These are phyloP conservation scores for Equus przewalskii DNA, from an alignment of 2,113 vertebrate genomes.

Conservation along the genomic window DNA sequence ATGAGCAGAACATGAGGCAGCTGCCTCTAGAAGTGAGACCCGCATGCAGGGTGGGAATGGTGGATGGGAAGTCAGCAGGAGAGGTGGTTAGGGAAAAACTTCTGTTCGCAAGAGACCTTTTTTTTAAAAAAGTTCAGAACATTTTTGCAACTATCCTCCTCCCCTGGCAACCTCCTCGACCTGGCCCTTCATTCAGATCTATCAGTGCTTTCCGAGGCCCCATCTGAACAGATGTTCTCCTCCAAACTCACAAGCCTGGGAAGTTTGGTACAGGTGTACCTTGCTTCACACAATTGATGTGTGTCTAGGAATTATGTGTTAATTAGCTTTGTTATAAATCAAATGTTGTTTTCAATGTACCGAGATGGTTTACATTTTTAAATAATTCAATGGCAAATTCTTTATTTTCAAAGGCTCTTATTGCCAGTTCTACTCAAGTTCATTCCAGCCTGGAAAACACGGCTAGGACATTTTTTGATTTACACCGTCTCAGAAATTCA, in stretches of 20 bases:
- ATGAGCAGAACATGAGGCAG: constrained; percentile 71
- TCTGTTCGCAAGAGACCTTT: neutral
- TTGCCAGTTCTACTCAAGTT: neutral
- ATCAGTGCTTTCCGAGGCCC: neutral
- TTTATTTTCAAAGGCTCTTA: neutral
- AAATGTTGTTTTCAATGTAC: neutral
- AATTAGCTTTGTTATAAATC: constrained; percentile 4
- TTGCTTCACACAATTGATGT: neutral
- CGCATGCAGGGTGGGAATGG: neutral
- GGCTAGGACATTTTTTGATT: neutral
- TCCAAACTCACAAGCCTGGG: neutral
- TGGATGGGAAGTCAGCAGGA: neutral
- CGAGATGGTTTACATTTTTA: neutral
- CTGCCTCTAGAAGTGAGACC: constrained; percentile 20
- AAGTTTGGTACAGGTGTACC: neutral
- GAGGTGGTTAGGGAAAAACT: neutral
- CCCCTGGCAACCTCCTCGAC: neutral
- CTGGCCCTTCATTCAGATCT: neutral
- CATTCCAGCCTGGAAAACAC: neutral
- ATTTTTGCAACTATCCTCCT: neutral
- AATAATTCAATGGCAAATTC: neutral
- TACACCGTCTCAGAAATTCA: neutral
- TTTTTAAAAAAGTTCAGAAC: neutral
- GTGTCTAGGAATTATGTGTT: neutral
- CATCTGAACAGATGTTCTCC: neutral